Conservation (phyloP, 1,140 invertebrate species). For the Hirudo medicinalis region DNA sequence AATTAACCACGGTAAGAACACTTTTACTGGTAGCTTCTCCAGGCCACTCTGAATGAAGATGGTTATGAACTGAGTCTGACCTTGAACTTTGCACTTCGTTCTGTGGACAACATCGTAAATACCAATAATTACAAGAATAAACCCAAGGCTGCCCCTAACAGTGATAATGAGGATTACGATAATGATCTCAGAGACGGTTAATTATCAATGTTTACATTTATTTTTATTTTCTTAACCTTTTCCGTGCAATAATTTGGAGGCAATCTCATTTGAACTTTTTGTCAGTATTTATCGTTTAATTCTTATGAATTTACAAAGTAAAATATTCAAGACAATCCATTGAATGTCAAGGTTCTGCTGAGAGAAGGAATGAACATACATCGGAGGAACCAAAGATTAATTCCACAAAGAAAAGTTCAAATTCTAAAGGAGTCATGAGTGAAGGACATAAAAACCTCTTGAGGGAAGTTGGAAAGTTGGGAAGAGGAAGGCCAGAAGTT, state of each 20-base stretch:
- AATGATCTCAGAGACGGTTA: not conserved
- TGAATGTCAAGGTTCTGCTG: no score
- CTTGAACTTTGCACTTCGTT: constrained; percentile 37
- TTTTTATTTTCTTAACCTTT: no score
- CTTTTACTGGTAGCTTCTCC: constrained; percentile 30
- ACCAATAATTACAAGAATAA: not conserved
- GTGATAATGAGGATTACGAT: constrained; percentile 10
- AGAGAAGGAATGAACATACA: constrained; percentile 27
- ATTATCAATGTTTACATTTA: no score
- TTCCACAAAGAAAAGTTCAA: constrained; percentile 18
- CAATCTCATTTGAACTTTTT: no score
- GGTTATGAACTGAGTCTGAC: constrained; percentile 38
- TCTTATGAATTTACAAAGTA: no score
- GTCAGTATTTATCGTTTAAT: no score
- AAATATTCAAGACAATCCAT: no score
- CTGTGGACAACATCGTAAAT: not conserved
- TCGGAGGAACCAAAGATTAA: constrained; percentile 23
- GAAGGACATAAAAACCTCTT: constrained; percentile 33
- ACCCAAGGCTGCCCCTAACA: not conserved
- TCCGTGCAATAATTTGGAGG: no score
- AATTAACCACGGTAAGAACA: not conserved
- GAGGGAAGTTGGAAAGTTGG: constrained; percentile 33
- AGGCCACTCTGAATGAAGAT: constrained; percentile 36
- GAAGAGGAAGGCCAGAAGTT: constrained; percentile 32
- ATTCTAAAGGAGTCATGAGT: constrained; percentile 13